Conservation (phyloP, 1,140 invertebrate species). For the Trachymyrmex septentrionalis region DNA sequence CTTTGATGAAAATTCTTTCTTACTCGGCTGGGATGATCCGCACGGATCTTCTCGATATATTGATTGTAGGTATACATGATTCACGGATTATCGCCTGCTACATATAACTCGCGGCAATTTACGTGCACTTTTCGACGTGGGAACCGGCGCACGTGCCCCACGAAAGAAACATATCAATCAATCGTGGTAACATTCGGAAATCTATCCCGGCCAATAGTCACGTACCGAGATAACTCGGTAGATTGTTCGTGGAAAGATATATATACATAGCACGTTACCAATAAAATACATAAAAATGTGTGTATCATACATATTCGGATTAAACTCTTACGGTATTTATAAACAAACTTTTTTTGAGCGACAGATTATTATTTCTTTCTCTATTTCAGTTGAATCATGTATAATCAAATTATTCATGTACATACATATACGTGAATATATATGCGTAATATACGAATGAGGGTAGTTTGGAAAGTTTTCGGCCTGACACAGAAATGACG, state of each 20-base stretch:
- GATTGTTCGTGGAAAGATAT: slow-evolving; percentile 6
- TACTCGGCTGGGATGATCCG: background rate
- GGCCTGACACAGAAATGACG: too few relatives aligned
- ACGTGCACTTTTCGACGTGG: slow-evolving; percentile 15
- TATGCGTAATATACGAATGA: too few relatives aligned
- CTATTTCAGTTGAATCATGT: background rate
- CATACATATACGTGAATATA: too few relatives aligned
- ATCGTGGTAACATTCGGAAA: slow-evolving; percentile 53
- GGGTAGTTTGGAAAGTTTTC: too few relatives aligned
- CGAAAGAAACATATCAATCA: slow-evolving; percentile 62
- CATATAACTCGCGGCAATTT: slow-evolving; percentile 27
- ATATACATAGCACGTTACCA: background rate
- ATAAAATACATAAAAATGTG: background rate
- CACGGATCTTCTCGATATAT: background rate
- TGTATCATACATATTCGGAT: background rate
- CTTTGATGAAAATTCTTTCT: slow-evolving; percentile 23
- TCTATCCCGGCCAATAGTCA: slow-evolving; percentile 23
- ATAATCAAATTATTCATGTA: slow-evolving; percentile 4
- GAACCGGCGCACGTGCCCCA: slow-evolving; percentile 12
- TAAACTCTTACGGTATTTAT: too few relatives aligned
- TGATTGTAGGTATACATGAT: background rate
- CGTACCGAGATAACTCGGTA: slow-evolving; percentile 37
- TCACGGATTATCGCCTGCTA: slow-evolving; percentile 27
- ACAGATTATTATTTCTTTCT: background rate
- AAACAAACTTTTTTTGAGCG: background rate